Percentiles rank a stretch among this genome's conserved stretches.
phyloP scores from a whole-genome alignment of 2,797 vertebrate species.

The Scleropages formosus region DNA sequence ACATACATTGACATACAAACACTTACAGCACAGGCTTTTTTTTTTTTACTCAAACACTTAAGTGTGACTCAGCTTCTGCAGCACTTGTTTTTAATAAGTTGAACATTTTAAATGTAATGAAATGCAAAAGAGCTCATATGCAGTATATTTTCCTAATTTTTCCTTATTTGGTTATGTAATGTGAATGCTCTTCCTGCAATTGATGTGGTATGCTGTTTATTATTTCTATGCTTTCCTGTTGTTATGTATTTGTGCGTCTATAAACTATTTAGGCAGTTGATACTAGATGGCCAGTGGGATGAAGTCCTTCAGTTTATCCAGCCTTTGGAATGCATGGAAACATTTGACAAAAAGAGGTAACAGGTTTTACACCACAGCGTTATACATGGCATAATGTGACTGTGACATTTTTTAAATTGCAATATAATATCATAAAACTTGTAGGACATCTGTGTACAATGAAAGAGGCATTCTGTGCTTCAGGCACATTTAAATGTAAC shows the following conservation, averaged over 20 bases:
- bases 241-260: neutral
- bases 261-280: slow-evolving; percentile 77
- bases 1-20: neutral
- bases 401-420: neutral
- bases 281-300: slow-evolving; percentile 96
- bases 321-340: slow-evolving; percentile 93
- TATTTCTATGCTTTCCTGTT: neutral
- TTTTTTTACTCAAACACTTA: neutral
- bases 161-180: neutral
- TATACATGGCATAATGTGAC: neutral
- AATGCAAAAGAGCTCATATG: too few relatives aligned
- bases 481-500: too few relatives aligned
- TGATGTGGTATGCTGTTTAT: too few relatives aligned
- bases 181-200: too few relatives aligned
- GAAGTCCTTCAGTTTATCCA: slow-evolving; percentile 98
- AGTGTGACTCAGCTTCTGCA: neutral
- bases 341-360: slow-evolving; percentile 95
- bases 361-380: neutral
- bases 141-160: neutral
- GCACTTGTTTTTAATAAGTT: neutral
- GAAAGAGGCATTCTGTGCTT: too few relatives aligned
- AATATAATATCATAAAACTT: neutral
- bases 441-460: too few relatives aligned
- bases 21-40: neutral
- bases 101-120: neutral